Conservation (phyloP, 2,797 vertebrate species). For the Emydoidea blandingii region DNA sequence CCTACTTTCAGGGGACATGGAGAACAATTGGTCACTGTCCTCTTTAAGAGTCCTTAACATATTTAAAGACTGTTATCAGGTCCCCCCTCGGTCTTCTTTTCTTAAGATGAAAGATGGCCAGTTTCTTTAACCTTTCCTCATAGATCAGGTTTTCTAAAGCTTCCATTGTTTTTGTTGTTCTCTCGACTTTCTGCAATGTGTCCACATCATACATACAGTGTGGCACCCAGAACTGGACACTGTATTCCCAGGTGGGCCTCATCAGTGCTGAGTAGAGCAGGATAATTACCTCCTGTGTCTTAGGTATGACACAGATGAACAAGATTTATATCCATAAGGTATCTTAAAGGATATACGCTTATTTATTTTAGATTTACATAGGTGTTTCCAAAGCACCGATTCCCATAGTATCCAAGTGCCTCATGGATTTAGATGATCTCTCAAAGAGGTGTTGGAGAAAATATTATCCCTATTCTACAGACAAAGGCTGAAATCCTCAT, state of each 20-base stretch:
- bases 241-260: not conserved
- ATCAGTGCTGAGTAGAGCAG: not conserved
- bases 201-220: not conserved
- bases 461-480: not conserved
- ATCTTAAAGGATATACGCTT: not conserved
- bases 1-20: not conserved
- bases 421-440: not conserved
- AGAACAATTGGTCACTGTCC: not conserved
- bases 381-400: not conserved
- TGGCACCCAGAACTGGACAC: not conserved
- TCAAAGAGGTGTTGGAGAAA: not conserved
- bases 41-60: not conserved
- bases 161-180: not conserved
- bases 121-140: not conserved
- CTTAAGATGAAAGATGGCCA: not conserved
- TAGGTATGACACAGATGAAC: not conserved
- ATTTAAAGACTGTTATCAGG: not conserved
- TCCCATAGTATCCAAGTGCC: not conserved
- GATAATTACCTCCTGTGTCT: not conserved
- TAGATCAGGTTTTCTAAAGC: not conserved
- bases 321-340: not conserved
- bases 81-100: not conserved
- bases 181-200: not conserved
- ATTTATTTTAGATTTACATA: not conserved
- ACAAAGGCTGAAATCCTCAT: accelerated